These are phyloP conservation scores for Hyles lineata DNA, from an alignment of 2,888 invertebrate species.

Conservation along the genomic window DNA sequence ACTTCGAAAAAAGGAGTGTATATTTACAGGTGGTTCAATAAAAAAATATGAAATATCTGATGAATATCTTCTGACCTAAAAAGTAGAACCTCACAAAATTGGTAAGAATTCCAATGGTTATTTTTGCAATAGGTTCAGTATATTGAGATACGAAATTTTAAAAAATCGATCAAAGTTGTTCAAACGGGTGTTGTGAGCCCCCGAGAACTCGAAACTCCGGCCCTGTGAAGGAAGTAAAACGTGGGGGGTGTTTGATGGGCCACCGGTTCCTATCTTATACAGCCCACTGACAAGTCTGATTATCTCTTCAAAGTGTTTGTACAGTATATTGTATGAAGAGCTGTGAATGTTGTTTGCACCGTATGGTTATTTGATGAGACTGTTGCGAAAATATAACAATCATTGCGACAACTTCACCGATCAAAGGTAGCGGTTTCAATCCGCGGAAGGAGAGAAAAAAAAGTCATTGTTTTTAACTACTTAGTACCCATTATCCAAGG, in stretches of 20 bases:
- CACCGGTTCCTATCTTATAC: constrained; percentile 34
- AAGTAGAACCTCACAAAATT: too few relatives aligned
- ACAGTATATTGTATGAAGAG: neutral
- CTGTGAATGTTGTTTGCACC: neutral
- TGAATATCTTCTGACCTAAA: too few relatives aligned
- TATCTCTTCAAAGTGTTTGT: constrained; percentile 27
- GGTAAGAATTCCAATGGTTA: too few relatives aligned
- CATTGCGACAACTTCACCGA: too few relatives aligned
- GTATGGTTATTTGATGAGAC: neutral
- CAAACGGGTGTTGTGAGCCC: neutral
- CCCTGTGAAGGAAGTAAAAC: constrained; percentile 41
- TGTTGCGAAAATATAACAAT: neutral
- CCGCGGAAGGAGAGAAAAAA: too few relatives aligned
- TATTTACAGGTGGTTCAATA: too few relatives aligned
- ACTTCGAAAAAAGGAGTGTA: too few relatives aligned
- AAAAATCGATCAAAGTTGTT: neutral
- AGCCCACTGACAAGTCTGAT: constrained; percentile 25
- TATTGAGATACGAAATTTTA: neutral
- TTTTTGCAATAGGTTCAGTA: too few relatives aligned
- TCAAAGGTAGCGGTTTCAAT: too few relatives aligned
- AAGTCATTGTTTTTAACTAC: too few relatives aligned
- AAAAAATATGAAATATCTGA: too few relatives aligned
- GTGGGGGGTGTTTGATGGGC: constrained; percentile 42
- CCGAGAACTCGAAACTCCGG: neutral
- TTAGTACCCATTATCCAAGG: too few relatives aligned